Percentiles rank a stretch among this genome's conserved stretches.
These are phyloP conservation scores for Augochlorella aurata DNA, from an alignment of 2,888 invertebrate genomes.

Conservation along the genomic window DNA sequence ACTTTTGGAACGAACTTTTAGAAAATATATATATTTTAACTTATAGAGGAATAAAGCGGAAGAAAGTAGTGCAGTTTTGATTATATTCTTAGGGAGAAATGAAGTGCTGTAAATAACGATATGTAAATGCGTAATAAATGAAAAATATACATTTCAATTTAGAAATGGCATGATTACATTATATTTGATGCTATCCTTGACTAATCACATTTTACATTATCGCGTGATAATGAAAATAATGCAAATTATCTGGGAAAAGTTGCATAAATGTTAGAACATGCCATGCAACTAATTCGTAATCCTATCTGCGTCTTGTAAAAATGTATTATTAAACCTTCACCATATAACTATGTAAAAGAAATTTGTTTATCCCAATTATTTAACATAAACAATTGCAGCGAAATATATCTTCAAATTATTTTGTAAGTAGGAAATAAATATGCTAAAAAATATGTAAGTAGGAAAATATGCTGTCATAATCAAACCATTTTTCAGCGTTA, in stretches of 20 bases:
- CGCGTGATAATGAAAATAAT: background rate
- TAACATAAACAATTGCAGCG: background rate
- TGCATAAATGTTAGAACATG: conserved; percentile 13
- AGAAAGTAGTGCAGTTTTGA: background rate
- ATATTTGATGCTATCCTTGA: background rate
- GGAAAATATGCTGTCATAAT: background rate
- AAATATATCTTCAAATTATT: background rate
- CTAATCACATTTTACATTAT: conserved; percentile 1
- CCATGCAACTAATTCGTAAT: background rate
- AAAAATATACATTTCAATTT: background rate
- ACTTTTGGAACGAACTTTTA: conserved; percentile 16
- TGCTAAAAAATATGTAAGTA: background rate
- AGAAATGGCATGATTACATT: background rate
- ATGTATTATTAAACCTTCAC: background rate
- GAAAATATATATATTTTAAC: background rate
- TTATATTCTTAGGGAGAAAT: background rate
- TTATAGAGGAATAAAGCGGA: background rate
- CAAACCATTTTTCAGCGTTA: background rate
- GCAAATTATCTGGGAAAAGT: conserved; percentile 10
- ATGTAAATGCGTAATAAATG: conserved; percentile 7
- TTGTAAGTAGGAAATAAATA: background rate
- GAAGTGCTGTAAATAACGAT: background rate
- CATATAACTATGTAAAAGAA: background rate
- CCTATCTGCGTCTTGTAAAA: background rate
- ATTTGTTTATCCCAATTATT: background rate